These are phyloP conservation scores for Heliconius eleuchia DNA, from an alignment of 1,140 invertebrate species.

Conservation along the genomic window DNA sequence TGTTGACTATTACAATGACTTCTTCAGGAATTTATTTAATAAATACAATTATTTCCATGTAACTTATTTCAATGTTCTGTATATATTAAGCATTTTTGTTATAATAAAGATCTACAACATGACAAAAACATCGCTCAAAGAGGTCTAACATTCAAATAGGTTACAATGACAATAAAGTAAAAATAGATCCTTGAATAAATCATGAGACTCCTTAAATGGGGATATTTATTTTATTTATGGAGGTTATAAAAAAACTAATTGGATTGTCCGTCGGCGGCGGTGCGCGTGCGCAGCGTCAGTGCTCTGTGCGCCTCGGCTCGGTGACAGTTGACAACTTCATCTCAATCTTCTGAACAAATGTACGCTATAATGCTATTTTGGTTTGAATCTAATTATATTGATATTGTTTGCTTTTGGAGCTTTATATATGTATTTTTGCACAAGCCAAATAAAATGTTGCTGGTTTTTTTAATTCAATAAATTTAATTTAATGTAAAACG, in stretches of 20 bases:
- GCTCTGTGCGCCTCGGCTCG: not conserved
- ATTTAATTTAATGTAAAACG: not conserved
- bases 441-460: not conserved
- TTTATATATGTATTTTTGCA: not conserved
- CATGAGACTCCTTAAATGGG: conserved; percentile 19
- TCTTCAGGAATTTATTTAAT: not conserved
- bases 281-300: not conserved
- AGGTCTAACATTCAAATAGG: not conserved
- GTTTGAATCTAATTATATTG: conserved; percentile 19
- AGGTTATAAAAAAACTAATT: conserved; percentile 28
- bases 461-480: not conserved
- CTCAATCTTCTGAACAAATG: conserved; percentile 2
- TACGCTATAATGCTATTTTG: conserved; percentile 17
- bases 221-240: conserved; percentile 33
- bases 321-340: conserved; percentile 24
- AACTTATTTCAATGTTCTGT: too few species aligned
- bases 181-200: conserved; percentile 24
- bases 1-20: too few species aligned
- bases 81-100: not conserved
- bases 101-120: not conserved
- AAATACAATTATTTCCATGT: not conserved
- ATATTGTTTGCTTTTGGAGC: not conserved
- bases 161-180: conserved; percentile 14
- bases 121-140: not conserved
- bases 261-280: conserved; percentile 18